Evolutionary conservation across 92 coral and sea anemone genomes (phyloP), one percentile per base, ranked within the genome.

Genomic region (Heliopora coerulea): DNA sequence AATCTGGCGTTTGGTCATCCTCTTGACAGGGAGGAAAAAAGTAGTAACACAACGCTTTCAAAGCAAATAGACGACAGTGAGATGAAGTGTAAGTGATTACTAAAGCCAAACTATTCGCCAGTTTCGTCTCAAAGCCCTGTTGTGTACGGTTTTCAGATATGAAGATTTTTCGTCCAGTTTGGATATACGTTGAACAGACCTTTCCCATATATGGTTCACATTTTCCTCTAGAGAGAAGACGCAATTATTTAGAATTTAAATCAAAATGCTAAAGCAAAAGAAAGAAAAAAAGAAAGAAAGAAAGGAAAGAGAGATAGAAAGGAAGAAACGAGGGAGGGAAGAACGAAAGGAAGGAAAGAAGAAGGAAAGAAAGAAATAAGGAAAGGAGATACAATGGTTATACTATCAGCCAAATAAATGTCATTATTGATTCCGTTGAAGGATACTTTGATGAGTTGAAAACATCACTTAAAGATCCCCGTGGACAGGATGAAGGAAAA

Each of bases 21-120:
- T 75, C 37, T 23, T 73, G 52, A 65, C 99, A 95, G 2, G 97
- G 95, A 13, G 96, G 84, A 25, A 95, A 90, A 73, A 88, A 68
- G 59, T 88, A 82, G 60, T 86, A 86, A 59, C 99, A 95, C 21
- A 95, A 85, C 40, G 89, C 96, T 69, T 82, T 86, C 40, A 80
- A 39, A 8, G 91, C 81, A 39, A 80, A 82, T 17, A 66, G 75
- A 32, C 83, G 80, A 70, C 99, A 95, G 0, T 72, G 33, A 28
- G 75, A 52, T 26, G 84, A 86, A 8, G 86, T 79, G 29, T 65
- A 75, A 13, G 77, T 50, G 44, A 46, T 65, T 15, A 82, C 79
- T 4, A 59, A 20, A 10, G 78, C 49, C 57, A 84, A 79, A 62
- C 86, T 87, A 34, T 61, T 83, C 14, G 65, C 41, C 0, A 89